Conservation (phyloP, 2,113 vertebrate species). For the Pipra filicauda region DNA sequence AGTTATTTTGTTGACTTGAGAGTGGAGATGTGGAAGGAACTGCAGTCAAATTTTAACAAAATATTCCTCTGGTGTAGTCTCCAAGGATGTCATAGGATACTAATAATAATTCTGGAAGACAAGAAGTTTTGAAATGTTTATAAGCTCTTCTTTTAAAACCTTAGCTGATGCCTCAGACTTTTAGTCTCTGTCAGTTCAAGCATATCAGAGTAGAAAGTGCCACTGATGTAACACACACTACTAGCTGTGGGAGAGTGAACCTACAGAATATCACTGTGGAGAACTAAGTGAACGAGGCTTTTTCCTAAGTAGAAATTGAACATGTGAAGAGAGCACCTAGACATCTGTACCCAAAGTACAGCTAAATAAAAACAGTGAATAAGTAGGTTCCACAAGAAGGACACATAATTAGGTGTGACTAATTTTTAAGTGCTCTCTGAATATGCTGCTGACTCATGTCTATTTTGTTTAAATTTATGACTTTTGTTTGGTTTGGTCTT, state of each 20-base stretch:
- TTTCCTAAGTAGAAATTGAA: background rate
- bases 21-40: background rate
- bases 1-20: background rate
- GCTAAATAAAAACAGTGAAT: background rate
- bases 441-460: background rate
- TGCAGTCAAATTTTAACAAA: background rate
- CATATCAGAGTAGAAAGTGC: background rate
- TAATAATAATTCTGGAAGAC: background rate
- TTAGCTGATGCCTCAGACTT: background rate
- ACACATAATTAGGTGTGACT: background rate
- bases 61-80: background rate
- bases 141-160: background rate
- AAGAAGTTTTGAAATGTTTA: background rate
- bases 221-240: background rate
- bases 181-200: background rate
- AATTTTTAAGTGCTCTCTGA: background rate
- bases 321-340: background rate
- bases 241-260: fast-evolving
- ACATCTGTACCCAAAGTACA: background rate
- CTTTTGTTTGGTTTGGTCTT: background rate
- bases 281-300: background rate
- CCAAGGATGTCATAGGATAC: background rate
- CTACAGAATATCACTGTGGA: background rate
- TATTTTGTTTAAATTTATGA: background rate
- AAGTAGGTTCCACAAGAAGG: background rate